Conservation (phyloP, 2,113 vertebrate genomes). For the Platichthys flesus region DNA sequence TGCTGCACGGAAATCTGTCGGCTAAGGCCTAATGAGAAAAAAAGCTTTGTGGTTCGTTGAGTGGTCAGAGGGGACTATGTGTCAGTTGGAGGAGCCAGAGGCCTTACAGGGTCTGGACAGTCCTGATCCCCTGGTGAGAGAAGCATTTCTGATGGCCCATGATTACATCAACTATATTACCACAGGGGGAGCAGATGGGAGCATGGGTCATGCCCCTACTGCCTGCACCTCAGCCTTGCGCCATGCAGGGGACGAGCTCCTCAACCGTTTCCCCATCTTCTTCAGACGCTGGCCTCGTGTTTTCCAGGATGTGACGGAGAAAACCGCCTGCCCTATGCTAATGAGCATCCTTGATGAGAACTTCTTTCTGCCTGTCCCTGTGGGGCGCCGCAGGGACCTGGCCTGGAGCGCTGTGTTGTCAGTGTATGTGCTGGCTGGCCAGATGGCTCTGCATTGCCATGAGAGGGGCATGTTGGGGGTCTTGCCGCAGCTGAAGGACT, state of each 20-base stretch:
- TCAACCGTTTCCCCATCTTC: conserved; percentile 82
- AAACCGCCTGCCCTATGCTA: conserved; percentile 73
- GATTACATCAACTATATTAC: conserved; percentile 82
- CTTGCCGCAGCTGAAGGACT: conserved; percentile 75
- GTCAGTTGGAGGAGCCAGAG: conserved; percentile 49
- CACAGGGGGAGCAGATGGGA: conserved; percentile 42
- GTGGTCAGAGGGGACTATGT: conserved; percentile 33
- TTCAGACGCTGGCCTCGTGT: conserved; percentile 83
- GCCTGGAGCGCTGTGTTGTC: conserved; percentile 83
- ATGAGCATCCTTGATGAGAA: conserved; percentile 80
- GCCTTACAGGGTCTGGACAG: conserved; percentile 57
- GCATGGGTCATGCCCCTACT: conserved; percentile 62
- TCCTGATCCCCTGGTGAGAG: conserved; percentile 77
- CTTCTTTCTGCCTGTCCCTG: conserved; percentile 58
- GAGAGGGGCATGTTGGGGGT: conserved; percentile 71
- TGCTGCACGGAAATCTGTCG: conserved; percentile 1
- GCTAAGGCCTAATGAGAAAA: conserved; percentile 13
- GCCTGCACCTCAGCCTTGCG: conserved; percentile 71
- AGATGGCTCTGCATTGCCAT: conserved; percentile 82
- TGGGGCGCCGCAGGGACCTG: conserved; percentile 66
- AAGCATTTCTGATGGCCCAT: conserved; percentile 79
- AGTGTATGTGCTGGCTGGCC: conserved; percentile 82
- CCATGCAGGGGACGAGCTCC: conserved; percentile 79
- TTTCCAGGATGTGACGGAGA: conserved; percentile 79
- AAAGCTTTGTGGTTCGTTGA: conserved; percentile 19